Evolutionary conservation across 2,113 vertebrate species (phyloP).

Genomic region (Mormyrus lacerda): DNA sequence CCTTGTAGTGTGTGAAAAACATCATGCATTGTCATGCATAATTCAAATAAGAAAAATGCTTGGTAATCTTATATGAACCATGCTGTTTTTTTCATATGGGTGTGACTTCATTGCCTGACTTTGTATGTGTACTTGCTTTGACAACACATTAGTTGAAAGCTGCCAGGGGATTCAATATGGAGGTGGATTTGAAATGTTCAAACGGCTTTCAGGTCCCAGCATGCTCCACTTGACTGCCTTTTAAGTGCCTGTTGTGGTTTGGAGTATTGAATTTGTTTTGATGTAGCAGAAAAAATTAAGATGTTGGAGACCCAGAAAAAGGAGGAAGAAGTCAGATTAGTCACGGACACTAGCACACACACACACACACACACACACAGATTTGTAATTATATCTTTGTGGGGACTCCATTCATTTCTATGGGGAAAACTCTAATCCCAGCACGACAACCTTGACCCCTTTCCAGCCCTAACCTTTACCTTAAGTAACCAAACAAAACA

Average conservation of each 20-base stretch:
- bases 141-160: neutral
- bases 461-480: too few relatives aligned
- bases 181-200: neutral
- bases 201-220: neutral
- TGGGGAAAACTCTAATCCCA: too few relatives aligned
- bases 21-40: neutral
- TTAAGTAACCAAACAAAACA: too few relatives aligned
- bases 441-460: too few relatives aligned
- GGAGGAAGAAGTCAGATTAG: too few relatives aligned
- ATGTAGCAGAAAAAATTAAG: neutral
- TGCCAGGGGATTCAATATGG: neutral
- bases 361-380: too few relatives aligned
- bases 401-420: too few relatives aligned
- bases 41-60: neutral
- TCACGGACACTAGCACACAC: too few relatives aligned
- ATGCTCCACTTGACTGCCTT: neutral
- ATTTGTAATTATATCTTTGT: too few relatives aligned
- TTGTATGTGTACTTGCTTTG: too few relatives aligned
- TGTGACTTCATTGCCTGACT: neutral
- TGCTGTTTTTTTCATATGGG: neutral
- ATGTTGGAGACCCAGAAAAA: too few relatives aligned
- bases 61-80: neutral
- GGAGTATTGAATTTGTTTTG: conserved; percentile 20
- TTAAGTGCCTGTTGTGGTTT: neutral
- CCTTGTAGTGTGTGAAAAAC: neutral